Percentiles rank a stretch among this genome's conserved stretches.
Evolutionary conservation across 2,113 vertebrate species (phyloP).

Genomic region (Thomomys bottae): DNA sequence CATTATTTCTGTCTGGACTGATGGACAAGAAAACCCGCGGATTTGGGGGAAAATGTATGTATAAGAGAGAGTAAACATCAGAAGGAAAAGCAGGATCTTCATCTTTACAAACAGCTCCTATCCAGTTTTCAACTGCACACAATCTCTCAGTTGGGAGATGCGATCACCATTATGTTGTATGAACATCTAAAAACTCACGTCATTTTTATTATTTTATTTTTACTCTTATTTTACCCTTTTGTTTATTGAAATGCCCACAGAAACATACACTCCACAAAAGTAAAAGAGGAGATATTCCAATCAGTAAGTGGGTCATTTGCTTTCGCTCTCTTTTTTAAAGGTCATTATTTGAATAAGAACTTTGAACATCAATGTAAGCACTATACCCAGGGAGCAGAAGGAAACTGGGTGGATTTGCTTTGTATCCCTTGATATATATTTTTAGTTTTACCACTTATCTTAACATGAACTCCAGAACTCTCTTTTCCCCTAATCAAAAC

Average conservation of each 20-base stretch:
- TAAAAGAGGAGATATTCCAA: background rate
- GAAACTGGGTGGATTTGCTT: background rate
- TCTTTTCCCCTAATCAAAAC: background rate
- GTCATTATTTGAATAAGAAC: background rate
- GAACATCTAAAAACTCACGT: background rate
- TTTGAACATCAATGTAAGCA: background rate
- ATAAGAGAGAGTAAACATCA: background rate
- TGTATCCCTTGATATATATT: background rate
- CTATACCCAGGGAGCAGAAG: background rate
- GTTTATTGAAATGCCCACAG: background rate
- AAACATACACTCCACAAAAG: background rate
- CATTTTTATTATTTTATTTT: background rate
- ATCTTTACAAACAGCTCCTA: background rate
- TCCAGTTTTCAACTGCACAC: background rate
- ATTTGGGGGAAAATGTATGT: background rate
- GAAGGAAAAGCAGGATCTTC: background rate
- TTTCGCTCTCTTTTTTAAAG: background rate
- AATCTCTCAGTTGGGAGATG: background rate
- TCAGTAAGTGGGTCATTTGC: background rate
- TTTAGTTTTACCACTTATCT: background rate
- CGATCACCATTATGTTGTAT: background rate
- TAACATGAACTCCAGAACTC: background rate
- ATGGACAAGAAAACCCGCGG: background rate
- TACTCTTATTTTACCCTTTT: background rate
- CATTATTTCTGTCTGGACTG: no score